These are phyloP conservation scores for Tricholaema leucomelas DNA, from an alignment of 2,113 vertebrate genomes.

Conservation along the genomic window DNA sequence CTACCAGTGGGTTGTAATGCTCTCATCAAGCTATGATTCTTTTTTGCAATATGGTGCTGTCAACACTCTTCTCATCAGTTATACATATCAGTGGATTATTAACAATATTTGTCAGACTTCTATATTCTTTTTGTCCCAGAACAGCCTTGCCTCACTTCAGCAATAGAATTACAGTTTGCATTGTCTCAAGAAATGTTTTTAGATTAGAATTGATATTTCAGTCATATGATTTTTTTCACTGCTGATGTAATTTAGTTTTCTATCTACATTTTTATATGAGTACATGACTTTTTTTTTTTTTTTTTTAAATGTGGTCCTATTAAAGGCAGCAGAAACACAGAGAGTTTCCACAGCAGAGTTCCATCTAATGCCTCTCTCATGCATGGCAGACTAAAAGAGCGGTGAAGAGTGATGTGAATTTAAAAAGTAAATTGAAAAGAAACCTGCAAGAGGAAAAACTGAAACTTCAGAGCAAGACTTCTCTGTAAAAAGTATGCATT, in stretches of 20 bases:
- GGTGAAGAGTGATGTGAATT: neutral
- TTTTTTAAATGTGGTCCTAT: neutral
- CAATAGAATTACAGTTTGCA: constrained; percentile 73
- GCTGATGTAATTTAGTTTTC: constrained; percentile 71
- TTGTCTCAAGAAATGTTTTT: constrained; percentile 73
- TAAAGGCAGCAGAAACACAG: constrained; percentile 15
- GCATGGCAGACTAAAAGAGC: neutral
- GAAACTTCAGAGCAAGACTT: neutral
- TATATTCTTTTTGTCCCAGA: constrained; percentile 84
- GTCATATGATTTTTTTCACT: constrained; percentile 69
- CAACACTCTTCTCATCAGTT: constrained; percentile 84
- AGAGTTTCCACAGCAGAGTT: neutral
- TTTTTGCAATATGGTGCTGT: constrained; percentile 83
- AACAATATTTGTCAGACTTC: constrained; percentile 86
- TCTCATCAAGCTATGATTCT: constrained; percentile 78
- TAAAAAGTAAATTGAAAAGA: neutral
- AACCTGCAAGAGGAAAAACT: neutral
- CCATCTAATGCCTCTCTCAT: neutral
- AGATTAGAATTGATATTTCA: constrained; percentile 77
- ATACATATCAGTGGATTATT: constrained; percentile 83
- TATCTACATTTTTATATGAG: constrained; percentile 66
- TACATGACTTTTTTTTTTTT: constrained; percentile 40
- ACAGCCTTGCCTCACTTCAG: constrained; percentile 56
- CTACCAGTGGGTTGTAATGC: constrained; percentile 72
- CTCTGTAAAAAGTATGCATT: neutral